Base-by-base conservation (phyloP, 2,888 invertebrate species). In the Cosmopolites sordidus region DNA sequence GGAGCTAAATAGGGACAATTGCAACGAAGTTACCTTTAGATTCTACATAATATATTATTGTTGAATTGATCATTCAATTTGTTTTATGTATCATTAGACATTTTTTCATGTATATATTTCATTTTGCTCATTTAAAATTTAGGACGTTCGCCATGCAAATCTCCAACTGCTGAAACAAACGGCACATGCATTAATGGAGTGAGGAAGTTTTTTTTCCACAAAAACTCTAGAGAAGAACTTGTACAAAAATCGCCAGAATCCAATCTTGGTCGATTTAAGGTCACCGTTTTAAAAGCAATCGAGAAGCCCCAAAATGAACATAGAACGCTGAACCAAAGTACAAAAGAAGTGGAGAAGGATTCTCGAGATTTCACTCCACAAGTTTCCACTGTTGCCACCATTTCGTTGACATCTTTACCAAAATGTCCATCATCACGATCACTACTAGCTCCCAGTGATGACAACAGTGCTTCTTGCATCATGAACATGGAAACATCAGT, bases 401-500 rank as follows among this genome's bases (percentile, higher is more conserved):
- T 42, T 5, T 33, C 48, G 15, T 17, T 37, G 8, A 33, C 41
- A 18, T 1, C 48, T 30, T 29, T 16, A 16, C 33, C 48, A 30
- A 38, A 39, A 48, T 47, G 29, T 29, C 15, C 16, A 2, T 39
- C 38, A 33, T 15, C 16, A 40, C 14, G 37, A 11, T 42, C 22
- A 3, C 15, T 29, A 22, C 22, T 39, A 38, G 5, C 1, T 9
- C 18, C 22, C 30, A 29, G 29, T 48, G 47, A 42, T 27, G 43
- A 14, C 11, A 45, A 30, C 14, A 17, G 15, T 40, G n/a, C n/a
- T n/a, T 15, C 37, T 46, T 42, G 16, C 11, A 39, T 5, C 16
- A 15, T 17, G 11, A 51, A 52, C 29, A 86, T 86, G 86, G 86
- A 86, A 76, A 82, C 83, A 64, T 87, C 87, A 17, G 81, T 86